phyloP scores from a whole-genome alignment of 2,888 invertebrate species.

The Diarsia rubi region DNA sequence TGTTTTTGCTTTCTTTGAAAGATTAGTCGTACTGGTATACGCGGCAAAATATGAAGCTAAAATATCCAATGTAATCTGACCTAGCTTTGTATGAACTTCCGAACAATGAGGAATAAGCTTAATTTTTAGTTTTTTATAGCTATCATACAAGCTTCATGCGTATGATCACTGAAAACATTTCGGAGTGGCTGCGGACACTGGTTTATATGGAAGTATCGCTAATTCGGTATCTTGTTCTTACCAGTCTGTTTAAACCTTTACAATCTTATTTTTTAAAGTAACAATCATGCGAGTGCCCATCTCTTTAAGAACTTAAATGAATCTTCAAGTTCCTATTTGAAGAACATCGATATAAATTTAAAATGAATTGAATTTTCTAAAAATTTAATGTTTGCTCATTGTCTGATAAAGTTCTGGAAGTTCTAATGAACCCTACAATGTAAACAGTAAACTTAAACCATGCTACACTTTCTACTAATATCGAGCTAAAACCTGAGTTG shows the following conservation, averaged over 20 bases:
- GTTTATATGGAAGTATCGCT: not conserved
- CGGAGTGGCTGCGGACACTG: not conserved
- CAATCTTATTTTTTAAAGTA: no score
- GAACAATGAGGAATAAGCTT: no score
- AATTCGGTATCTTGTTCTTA: not conserved
- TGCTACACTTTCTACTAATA: not conserved
- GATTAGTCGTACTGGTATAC: not conserved
- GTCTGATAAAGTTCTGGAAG: not conserved
- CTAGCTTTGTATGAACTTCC: no score
- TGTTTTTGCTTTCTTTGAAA: not conserved
- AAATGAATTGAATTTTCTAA: no score
- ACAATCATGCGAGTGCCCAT: not conserved
- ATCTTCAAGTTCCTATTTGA: no score
- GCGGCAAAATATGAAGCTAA: no score
- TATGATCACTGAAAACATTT: not conserved
- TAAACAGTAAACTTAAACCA: slow-evolving; percentile 14
- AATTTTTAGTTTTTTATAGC: no score
- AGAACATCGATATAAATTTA: not conserved
- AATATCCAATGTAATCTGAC: no score
- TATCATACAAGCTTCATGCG: no score
- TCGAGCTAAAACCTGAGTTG: slow-evolving; percentile 10
- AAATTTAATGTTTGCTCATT: not conserved
- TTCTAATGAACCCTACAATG: not conserved
- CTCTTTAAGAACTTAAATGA: not conserved
- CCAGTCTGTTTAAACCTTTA: not conserved